These are phyloP conservation scores for Apeira syringaria DNA, from an alignment of 2,888 invertebrate species.

Conservation along the genomic window DNA sequence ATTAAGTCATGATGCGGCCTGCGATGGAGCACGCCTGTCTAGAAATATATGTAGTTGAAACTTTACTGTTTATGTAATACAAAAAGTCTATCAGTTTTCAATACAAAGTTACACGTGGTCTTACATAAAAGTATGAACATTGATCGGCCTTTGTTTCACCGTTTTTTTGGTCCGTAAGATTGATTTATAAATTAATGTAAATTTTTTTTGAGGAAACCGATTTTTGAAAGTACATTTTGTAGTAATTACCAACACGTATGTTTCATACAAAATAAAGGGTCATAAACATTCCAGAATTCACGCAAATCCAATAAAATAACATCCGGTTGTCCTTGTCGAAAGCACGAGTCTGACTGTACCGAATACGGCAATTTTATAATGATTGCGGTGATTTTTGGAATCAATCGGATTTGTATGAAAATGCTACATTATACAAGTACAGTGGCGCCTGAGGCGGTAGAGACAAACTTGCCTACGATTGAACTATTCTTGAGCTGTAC, in stretches of 20 bases:
- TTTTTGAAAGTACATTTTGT: not conserved
- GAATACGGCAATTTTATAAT: conserved; percentile 5
- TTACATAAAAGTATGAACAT: too few species aligned
- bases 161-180: too few species aligned
- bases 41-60: too few species aligned
- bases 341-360: conserved; percentile 36
- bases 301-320: conserved; percentile 27
- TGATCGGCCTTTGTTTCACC: too few species aligned
- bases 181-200: too few species aligned
- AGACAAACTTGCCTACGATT: conserved; percentile 1
- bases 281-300: conserved; percentile 17
- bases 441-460: conserved; percentile 3
- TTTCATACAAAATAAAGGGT: conserved; percentile 16
- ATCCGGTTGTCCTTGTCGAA: conserved; percentile 47
- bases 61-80: too few species aligned
- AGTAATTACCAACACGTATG: conserved; percentile 10
- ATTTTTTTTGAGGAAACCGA: conserved; percentile 22
- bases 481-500: not conserved
- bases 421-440: not conserved
- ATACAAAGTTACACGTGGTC: too few species aligned
- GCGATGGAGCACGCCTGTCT: too few species aligned
- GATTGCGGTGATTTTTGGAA: conserved; percentile 4
- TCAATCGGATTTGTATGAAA: conserved; percentile 1
- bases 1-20: too few species aligned
- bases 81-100: too few species aligned